A percentile compares a stretch with the other conserved stretches of the same genome.
Conservation (phyloP, 2,797 vertebrate genomes). For the Cossypha caffra region DNA sequence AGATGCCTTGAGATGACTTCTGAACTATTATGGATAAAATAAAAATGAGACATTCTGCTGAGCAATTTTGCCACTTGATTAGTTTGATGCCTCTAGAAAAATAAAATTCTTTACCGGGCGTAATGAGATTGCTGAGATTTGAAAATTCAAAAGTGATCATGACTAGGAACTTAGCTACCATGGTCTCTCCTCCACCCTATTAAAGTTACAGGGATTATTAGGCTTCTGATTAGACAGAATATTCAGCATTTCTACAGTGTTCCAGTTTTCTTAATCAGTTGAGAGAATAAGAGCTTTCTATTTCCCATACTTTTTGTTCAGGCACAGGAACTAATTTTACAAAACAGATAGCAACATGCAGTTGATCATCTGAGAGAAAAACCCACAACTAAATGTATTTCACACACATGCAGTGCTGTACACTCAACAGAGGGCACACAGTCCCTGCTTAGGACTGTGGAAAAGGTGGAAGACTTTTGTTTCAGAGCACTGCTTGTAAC, state of each 20-base stretch:
- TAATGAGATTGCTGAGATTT: neutral
- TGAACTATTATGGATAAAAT: conserved; percentile 34
- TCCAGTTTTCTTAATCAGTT: neutral
- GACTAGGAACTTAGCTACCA: neutral
- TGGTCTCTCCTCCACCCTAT: neutral
- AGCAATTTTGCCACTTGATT: conserved; percentile 10
- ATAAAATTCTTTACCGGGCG: neutral
- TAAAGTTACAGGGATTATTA: neutral
- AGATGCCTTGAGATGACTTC: conserved; percentile 33
- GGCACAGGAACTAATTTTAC: neutral
- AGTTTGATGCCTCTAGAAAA: neutral
- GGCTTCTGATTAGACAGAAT: neutral
- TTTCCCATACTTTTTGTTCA: neutral
- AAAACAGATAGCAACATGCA: neutral
- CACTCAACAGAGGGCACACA: neutral
- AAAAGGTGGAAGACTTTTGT: neutral
- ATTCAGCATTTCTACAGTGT: neutral
- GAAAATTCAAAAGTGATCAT: neutral
- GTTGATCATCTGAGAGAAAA: neutral
- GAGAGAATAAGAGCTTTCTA: neutral
- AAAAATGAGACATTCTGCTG: conserved; percentile 20
- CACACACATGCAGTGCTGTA: fast-evolving
- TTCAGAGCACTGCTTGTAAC: neutral
- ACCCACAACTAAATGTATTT: neutral
- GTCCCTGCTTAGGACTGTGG: neutral